Conservation (phyloP, 2,797 vertebrate genomes). For the Periophthalmus magnuspinnatus region DNA sequence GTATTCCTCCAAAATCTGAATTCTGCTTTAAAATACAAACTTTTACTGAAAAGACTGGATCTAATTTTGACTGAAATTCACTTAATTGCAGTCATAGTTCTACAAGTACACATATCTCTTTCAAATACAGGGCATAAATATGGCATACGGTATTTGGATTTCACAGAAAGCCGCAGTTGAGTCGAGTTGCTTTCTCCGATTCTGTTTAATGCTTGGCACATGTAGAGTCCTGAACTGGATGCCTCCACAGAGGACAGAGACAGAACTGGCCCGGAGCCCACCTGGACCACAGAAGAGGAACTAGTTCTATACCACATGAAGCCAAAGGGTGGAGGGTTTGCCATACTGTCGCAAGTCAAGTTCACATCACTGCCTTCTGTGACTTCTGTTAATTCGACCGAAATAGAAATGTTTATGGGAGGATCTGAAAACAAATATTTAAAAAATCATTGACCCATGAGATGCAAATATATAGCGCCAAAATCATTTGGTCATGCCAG, state of each 20-base stretch:
- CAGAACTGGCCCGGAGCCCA: constrained; percentile 51
- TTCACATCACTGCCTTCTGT: constrained; percentile 37
- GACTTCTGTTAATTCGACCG: constrained; percentile 10
- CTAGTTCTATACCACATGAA: constrained; percentile 56
- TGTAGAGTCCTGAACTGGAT: constrained; percentile 46
- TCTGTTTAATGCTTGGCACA: constrained; percentile 46
- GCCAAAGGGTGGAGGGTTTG: constrained; percentile 52
- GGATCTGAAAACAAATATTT: constrained; percentile 38
- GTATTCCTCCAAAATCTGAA: background rate
- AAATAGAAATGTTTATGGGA: constrained; percentile 50
- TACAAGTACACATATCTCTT: too few relatives aligned
- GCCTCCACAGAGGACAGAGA: constrained; percentile 27
- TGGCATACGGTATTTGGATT: constrained; percentile 28
- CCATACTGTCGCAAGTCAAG: constrained; percentile 54
- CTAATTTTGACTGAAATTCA: background rate
- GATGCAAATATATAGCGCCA: background rate
- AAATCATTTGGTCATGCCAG: background rate
- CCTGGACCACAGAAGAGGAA: constrained; percentile 19
- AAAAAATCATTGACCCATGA: background rate
- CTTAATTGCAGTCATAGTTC: background rate
- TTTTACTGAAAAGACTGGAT: background rate
- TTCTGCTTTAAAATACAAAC: background rate
- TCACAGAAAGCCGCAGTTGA: constrained; percentile 29
- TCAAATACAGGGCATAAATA: background rate
- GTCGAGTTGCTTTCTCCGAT: constrained; percentile 46